Percentiles rank a stretch among this genome's conserved stretches.
Conservation (phyloP, 2,888 invertebrate genomes). For the Ochlodes sylvanus region DNA sequence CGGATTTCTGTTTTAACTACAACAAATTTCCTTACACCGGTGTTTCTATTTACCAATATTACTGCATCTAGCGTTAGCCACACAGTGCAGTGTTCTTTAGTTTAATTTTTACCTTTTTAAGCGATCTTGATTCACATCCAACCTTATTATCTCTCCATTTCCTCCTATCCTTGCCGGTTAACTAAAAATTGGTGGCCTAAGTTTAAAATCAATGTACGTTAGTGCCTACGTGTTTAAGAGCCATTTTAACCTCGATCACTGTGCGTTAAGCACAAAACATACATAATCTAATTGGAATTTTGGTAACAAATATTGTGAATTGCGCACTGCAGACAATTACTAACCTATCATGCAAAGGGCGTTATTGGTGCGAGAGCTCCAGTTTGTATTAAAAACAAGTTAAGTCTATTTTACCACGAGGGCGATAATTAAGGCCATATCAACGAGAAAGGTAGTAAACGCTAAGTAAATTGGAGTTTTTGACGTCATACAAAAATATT, state of each 20-base stretch:
- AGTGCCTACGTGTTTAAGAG: slow-evolving; percentile 54
- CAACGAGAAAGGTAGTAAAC: neutral
- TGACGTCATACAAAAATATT: slow-evolving; percentile 50
- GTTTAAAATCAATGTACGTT: slow-evolving; percentile 67
- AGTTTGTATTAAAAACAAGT: slow-evolving; percentile 13
- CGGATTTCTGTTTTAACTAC: slow-evolving; percentile 21
- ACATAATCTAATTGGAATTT: neutral
- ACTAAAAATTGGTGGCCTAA: slow-evolving; percentile 80
- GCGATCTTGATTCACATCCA: slow-evolving; percentile 80
- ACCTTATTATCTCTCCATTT: slow-evolving; percentile 83
- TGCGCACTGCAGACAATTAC: slow-evolving; percentile 18
- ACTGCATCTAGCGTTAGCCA: slow-evolving; percentile 58
- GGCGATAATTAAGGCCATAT: slow-evolving; percentile 3
- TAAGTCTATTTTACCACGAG: slow-evolving; percentile 7
- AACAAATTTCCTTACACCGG: slow-evolving; percentile 14
- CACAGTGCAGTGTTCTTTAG: slow-evolving; percentile 69
- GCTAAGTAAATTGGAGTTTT: neutral
- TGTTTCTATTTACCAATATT: slow-evolving; percentile 28
- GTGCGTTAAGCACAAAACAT: slow-evolving; percentile 26
- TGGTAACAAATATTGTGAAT: slow-evolving; percentile 3
- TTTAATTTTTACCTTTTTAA: slow-evolving; percentile 77
- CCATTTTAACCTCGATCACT: slow-evolving; percentile 26
- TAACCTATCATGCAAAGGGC: slow-evolving; percentile 30
- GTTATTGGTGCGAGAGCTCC: slow-evolving; percentile 23
- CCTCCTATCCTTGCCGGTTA: slow-evolving; percentile 78